Evolutionary conservation across 1,140 invertebrate genomes (phyloP).

Genomic region (Tetramorium alpestre): DNA sequence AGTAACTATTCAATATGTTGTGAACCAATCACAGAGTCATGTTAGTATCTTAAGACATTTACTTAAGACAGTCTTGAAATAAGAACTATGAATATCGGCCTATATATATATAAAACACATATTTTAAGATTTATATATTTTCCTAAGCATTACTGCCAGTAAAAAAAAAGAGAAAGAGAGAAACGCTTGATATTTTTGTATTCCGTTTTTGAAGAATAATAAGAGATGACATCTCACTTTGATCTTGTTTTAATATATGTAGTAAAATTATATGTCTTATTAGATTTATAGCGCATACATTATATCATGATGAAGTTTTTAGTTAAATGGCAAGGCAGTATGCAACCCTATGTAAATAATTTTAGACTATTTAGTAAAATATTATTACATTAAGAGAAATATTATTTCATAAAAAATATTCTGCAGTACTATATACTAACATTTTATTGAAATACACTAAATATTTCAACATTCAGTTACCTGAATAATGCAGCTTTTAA

Average conservation of each 20-base stretch:
- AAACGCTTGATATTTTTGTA: conserved; percentile 74
- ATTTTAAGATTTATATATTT: conserved; percentile 74
- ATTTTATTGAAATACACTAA: neutral
- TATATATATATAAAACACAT: conserved; percentile 33
- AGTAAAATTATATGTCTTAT: conserved; percentile 10
- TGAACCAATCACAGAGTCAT: no score
- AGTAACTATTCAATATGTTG: no score
- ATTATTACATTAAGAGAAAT: conserved; percentile 15
- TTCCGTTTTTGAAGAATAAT: conserved; percentile 67
- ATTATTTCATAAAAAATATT: conserved; percentile 29
- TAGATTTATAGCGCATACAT: conserved; percentile 11
- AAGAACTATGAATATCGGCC: no score
- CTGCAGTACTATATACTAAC: neutral
- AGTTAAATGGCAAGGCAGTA: conserved; percentile 31
- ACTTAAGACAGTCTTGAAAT: no score
- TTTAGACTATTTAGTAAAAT: conserved; percentile 20
- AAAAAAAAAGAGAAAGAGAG: conserved; percentile 45
- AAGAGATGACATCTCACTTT: conserved; percentile 14
- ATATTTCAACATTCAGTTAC: conserved; percentile 20
- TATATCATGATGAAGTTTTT: conserved; percentile 9
- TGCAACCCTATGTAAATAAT: conserved; percentile 31
- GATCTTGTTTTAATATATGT: conserved; percentile 62
- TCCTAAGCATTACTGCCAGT: conserved; percentile 72
- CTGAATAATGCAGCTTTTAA: conserved; percentile 10
- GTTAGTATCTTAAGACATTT: no score